phyloP scores from a whole-genome alignment of 2,797 vertebrate species.

The Coluber constrictor region DNA sequence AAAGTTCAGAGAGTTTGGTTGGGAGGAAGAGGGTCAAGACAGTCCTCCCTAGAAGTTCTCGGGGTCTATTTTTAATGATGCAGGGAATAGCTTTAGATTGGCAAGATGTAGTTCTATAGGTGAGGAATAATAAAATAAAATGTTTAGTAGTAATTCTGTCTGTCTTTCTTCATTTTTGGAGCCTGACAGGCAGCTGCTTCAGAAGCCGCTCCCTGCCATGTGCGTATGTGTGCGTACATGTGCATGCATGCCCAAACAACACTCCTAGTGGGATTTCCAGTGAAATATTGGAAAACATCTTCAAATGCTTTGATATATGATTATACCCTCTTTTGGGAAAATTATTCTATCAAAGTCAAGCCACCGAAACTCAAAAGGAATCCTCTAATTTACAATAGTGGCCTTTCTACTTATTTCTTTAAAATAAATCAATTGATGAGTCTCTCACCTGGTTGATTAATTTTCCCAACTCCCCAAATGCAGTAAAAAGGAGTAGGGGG shows the following conservation, averaged over 20 bases:
- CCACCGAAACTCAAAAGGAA: background rate
- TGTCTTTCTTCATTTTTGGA: background rate
- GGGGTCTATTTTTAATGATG: background rate
- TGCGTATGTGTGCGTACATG: background rate
- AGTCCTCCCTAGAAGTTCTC: background rate
- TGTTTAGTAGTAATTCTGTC: background rate
- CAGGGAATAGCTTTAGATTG: background rate
- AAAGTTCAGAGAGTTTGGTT: background rate
- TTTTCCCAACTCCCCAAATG: background rate
- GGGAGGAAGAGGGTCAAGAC: background rate
- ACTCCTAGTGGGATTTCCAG: background rate
- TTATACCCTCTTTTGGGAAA: background rate
- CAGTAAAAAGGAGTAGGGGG: background rate
- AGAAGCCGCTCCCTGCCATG: background rate
- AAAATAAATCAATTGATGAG: background rate
- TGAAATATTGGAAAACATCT: background rate
- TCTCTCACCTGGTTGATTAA: background rate
- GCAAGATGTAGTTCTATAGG: background rate
- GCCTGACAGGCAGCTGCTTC: background rate
- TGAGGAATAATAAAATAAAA: background rate
- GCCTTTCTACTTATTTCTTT: background rate
- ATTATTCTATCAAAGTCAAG: background rate
- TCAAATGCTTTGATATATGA: background rate
- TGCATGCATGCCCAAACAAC: background rate
- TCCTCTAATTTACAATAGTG: background rate